phyloP scores from a whole-genome alignment of 2,797 vertebrate species.

The Geotrypetes seraphini region DNA sequence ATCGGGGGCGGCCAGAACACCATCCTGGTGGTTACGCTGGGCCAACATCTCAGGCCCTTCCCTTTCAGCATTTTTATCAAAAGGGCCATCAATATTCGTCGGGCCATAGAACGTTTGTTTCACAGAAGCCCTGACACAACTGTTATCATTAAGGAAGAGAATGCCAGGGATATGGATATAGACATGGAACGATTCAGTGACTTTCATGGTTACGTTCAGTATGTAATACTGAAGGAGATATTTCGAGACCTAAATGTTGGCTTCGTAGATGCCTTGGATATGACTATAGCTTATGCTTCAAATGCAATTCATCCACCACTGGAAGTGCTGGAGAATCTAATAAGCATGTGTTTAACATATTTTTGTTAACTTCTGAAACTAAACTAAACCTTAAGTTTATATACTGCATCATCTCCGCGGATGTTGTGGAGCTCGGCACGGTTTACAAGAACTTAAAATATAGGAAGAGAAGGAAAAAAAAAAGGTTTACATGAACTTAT shows the following conservation, averaged over 20 bases:
- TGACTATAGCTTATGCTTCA: slow-evolving; percentile 8
- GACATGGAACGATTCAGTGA: neutral
- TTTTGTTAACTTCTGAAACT: neutral
- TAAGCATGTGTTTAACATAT: neutral
- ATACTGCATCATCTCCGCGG: too few relatives aligned
- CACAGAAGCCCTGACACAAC: slow-evolving; percentile 5
- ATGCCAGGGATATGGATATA: neutral
- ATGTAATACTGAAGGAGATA: slow-evolving; percentile 18
- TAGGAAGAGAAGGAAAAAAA: too few relatives aligned
- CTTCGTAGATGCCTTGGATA: slow-evolving; percentile 7
- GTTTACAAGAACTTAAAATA: too few relatives aligned
- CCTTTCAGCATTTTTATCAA: neutral
- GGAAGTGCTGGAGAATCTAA: neutral
- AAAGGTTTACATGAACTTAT: too few relatives aligned
- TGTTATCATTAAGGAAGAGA: slow-evolving; percentile 26
- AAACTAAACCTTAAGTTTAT: too few relatives aligned
- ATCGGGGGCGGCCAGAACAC: neutral
- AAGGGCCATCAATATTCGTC: slow-evolving; percentile 13
- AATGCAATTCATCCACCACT: slow-evolving; percentile 5
- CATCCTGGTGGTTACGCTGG: neutral
- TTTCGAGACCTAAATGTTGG: slow-evolving; percentile 9
- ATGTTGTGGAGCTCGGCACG: too few relatives aligned
- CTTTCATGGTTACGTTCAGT: slow-evolving; percentile 13
- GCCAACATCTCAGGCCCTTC: slow-evolving; percentile 11
- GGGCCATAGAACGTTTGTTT: slow-evolving; percentile 20